phyloP scores from a whole-genome alignment of 2,888 invertebrate species.

The Polylopha cassiicola region DNA sequence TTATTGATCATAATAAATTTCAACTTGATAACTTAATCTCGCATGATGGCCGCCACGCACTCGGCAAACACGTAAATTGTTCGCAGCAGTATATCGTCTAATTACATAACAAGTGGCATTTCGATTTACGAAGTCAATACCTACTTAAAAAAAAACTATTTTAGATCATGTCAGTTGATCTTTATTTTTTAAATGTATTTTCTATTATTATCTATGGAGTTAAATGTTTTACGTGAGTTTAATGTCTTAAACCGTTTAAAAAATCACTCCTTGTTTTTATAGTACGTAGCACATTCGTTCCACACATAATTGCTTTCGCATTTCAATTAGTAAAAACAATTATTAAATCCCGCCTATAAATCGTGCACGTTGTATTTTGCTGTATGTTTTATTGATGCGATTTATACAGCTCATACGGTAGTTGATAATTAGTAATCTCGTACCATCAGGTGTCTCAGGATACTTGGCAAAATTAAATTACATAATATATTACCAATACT shows the following conservation, averaged over 20 bases:
- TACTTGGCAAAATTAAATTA: no score
- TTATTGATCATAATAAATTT: slow-evolving; percentile 53
- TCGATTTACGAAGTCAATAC: slow-evolving; percentile 5
- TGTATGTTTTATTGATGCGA: slow-evolving; percentile 39
- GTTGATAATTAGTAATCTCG: slow-evolving; percentile 38
- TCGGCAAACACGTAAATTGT: slow-evolving; percentile 29
- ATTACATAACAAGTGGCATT: slow-evolving; percentile 7
- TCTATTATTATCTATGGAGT: no score
- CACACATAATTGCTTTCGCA: slow-evolving; percentile 35
- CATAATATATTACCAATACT: no score
- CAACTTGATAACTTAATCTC: slow-evolving; percentile 56
- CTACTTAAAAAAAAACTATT: no score
- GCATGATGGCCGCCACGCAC: slow-evolving; percentile 34
- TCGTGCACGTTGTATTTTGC: slow-evolving; percentile 35
- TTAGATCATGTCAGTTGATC: background rate
- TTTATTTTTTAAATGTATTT: no score
- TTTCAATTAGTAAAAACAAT: slow-evolving; percentile 58
- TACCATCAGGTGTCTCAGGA: no score
- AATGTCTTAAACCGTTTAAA: no score
- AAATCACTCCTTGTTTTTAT: no score
- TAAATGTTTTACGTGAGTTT: no score
- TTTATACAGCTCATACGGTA: slow-evolving; percentile 41
- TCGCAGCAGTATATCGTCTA: slow-evolving; percentile 16
- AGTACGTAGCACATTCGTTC: slow-evolving; percentile 24
- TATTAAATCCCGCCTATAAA: slow-evolving; percentile 50